These are phyloP conservation scores for Trichonephila clavata DNA, from an alignment of 1,140 invertebrate species.

Conservation along the genomic window DNA sequence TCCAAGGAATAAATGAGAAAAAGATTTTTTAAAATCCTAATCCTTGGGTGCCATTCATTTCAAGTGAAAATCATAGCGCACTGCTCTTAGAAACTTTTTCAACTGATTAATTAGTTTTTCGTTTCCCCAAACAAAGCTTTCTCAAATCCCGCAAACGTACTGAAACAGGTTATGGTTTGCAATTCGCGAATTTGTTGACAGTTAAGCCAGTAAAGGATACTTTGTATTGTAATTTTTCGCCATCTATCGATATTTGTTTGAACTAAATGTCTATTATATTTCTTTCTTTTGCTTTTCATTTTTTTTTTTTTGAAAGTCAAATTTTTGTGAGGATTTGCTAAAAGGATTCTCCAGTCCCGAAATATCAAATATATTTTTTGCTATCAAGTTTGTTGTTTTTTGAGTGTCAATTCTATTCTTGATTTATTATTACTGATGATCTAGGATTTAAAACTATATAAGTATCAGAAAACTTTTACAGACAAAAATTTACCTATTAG, in stretches of 20 bases:
- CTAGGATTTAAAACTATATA: no score
- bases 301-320: no score
- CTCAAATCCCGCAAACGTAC: background rate
- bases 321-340: no score
- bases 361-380: no score
- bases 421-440: no score
- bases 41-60: background rate
- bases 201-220: slow-evolving; percentile 30
- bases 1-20: background rate
- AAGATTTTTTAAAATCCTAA: background rate
- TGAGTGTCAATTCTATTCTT: no score
- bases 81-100: background rate
- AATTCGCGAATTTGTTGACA: slow-evolving; percentile 16
- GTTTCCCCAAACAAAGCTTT: background rate
- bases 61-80: background rate
- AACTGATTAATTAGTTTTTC: background rate
- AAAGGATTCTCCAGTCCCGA: no score
- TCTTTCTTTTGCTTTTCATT: no score
- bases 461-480: no score
- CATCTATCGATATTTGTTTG: background rate
- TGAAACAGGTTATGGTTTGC: background rate
- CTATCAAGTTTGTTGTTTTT: no score
- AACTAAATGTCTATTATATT: background rate
- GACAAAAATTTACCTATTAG: no score
- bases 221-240: slow-evolving; percentile 10